Percentiles rank a stretch among this genome's conserved stretches.
phyloP scores from a whole-genome alignment of 2,113 vertebrate genomes.

The Labrus mixtus region DNA sequence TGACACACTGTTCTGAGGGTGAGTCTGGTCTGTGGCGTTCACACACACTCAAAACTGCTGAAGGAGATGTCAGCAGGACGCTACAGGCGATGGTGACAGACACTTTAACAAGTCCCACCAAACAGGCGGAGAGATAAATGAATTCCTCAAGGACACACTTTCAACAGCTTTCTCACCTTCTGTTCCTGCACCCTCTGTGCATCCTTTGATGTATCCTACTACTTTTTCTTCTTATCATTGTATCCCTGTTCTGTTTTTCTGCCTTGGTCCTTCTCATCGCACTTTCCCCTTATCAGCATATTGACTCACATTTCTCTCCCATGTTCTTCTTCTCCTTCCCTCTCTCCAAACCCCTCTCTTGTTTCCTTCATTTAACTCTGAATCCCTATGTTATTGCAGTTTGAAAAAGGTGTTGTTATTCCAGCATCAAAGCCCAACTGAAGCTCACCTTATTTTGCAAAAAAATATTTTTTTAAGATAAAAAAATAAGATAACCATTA shows the following conservation, averaged over 20 bases:
- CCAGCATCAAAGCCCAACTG: not conserved
- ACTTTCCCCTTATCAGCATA: conserved; percentile 6
- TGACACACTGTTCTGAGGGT: conserved; percentile 44
- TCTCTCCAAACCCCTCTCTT: not conserved
- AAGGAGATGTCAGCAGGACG: conserved; percentile 78
- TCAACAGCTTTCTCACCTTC: conserved; percentile 47
- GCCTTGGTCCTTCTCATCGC: not conserved
- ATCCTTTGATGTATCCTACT: conserved; percentile 24
- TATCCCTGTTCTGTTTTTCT: not conserved
- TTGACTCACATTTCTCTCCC: conserved; percentile 5
- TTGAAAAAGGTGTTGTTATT: not conserved
- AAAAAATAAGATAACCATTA: not conserved
- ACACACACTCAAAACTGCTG: conserved; percentile 72
- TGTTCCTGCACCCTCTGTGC: conserved; percentile 17
- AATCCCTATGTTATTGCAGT: conserved; percentile 3
- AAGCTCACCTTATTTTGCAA: not conserved
- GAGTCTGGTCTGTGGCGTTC: conserved; percentile 68
- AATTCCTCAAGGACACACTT: conserved; percentile 64
- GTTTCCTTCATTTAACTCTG: conserved; percentile 1
- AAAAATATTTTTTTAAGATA: too few species aligned
- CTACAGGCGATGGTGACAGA: conserved; percentile 63
- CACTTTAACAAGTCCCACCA: conserved; percentile 43
- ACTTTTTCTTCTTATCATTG: conserved; percentile 23
- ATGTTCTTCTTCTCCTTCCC: not conserved
- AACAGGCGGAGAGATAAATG: conserved; percentile 60